These are phyloP conservation scores for Henricia sp. DNA, from an alignment of 53 echinoderm and acorn worm species.

Conservation along the genomic window DNA sequence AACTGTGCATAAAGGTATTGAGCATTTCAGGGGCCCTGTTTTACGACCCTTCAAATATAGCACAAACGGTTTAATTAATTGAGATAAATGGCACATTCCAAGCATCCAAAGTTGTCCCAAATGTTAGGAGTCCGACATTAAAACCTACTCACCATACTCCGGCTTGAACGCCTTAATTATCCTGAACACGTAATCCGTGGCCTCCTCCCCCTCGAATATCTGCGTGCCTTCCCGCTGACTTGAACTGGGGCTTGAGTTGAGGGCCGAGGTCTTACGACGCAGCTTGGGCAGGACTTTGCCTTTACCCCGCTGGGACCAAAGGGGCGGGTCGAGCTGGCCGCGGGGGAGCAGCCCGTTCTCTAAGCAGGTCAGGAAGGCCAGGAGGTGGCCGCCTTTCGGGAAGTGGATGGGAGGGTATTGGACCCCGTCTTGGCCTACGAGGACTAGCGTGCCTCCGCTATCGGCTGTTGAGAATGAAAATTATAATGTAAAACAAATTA, in stretches of 20 bases:
- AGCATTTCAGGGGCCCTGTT: too few relatives aligned
- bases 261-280: slow-evolving; percentile 80
- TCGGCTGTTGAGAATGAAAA: slow-evolving; percentile 76
- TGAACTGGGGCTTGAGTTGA: slow-evolving; percentile 36
- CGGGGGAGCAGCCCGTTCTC: slow-evolving; percentile 95
- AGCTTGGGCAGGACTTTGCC: slow-evolving; percentile 96
- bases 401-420: slow-evolving; percentile 99
- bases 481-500: too few relatives aligned
- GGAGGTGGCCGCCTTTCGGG: slow-evolving; percentile 96
- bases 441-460: slow-evolving; percentile 93
- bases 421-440: slow-evolving; percentile 97
- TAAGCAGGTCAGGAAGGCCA: slow-evolving; percentile 96
- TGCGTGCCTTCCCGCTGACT: slow-evolving; percentile 85
- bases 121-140: too few relatives aligned
- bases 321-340: slow-evolving; percentile 96
- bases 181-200: slow-evolving; percentile 97
- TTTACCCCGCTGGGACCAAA: slow-evolving; percentile 97
- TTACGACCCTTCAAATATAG: too few relatives aligned
- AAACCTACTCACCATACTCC: slow-evolving; percentile 79
- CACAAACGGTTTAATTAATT: too few relatives aligned
- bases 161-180: slow-evolving; percentile 94
- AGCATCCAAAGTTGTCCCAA: too few relatives aligned
- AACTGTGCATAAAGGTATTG: too few relatives aligned
- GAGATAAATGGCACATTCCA: too few relatives aligned
- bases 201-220: slow-evolving; percentile 97